A percentile compares a stretch with the other conserved stretches of the same genome.
phyloP scores from a whole-genome alignment of 92 coral and sea anemone species.

The Zoanthus sociatus region DNA sequence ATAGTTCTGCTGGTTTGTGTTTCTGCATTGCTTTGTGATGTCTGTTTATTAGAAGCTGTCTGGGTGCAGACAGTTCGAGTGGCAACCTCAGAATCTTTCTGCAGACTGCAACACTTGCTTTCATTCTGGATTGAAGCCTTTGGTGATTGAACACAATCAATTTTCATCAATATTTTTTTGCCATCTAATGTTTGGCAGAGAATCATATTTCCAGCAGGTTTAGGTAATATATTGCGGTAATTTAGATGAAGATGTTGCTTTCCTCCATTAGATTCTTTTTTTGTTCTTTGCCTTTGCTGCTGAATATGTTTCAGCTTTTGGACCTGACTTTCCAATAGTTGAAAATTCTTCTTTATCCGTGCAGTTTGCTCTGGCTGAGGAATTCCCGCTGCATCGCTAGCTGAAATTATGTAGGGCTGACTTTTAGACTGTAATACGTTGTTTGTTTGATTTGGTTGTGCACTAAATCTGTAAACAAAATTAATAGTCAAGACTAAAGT shows the following conservation, averaged over 20 bases:
- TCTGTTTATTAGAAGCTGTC: neutral
- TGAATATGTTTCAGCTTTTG: conserved; percentile 14
- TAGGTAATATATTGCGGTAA: conserved; percentile 32
- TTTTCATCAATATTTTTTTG: conserved; percentile 3
- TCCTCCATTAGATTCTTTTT: neutral
- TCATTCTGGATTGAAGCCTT: neutral
- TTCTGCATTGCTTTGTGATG: conserved; percentile 19
- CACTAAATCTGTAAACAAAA: neutral
- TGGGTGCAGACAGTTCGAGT: conserved; percentile 24
- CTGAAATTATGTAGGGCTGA: neutral
- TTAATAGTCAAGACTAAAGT: no score
- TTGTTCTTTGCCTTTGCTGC: neutral
- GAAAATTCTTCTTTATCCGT: neutral
- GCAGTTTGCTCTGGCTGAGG: neutral
- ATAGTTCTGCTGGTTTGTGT: conserved; percentile 17
- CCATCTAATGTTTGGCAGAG: conserved; percentile 30
- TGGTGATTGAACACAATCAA: conserved; percentile 7
- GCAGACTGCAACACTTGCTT: neutral
- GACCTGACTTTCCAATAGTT: conserved; percentile 10
- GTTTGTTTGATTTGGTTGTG: neutral
- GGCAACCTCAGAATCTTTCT: neutral
- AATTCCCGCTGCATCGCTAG: neutral
- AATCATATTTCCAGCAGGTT: conserved; percentile 27
- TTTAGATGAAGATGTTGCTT: neutral
- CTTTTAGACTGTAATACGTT: neutral